Evolutionary conservation across 1,140 invertebrate species (phyloP), one percentile per base, ranked within the genome.

Genomic region (Leptopilina boulardi): DNA sequence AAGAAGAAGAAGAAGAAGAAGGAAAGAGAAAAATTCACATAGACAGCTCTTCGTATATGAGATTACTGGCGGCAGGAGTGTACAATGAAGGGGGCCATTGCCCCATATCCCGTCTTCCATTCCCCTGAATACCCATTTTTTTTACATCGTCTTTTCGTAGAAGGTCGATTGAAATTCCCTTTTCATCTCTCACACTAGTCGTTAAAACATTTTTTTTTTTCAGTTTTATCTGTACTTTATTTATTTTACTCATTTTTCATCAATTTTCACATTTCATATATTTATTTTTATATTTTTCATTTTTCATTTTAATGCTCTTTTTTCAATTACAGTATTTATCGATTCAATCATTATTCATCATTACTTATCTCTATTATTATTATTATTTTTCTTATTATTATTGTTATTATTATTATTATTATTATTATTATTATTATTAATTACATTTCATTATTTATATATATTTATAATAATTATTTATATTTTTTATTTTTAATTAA

Each of bases 41-140:
- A 83, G 80, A 78, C 80, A 82, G 78, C 82, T n/a, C n/a, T 84
- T 84, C 71, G 78, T 80, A 71, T 84, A 80, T 77, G 76, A 76
- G 82, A 84, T 83, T 83, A 82, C 76, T 78, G 42, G 38, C 41
- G 76, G 66, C 21, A 70, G 18, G 11, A 21, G 70, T 38, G 74
- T 59, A 70, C 66, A 21, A 72, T 44, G 26, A 75, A 70, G 71
- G 72, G 83, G 79, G 44, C 70, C 83, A 80, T 83, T 85, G 83
- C 78, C 83, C 84, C 75, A 83, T 85, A 83, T 85, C 76, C 77
- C 47, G 21, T 82, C 54, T 71, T 79, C 42, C 42, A 41, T 44
- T 70, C 77, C 70, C 77, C 71, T 44, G 73, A 56, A 76, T 75
- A 34, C 59, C 59, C 59, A 66, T 66, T 66, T 66, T n/a, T 66